A percentile compares a stretch with the other conserved stretches of the same genome.
phyloP scores from a whole-genome alignment of 2,797 vertebrate species.

The Huso huso region DNA sequence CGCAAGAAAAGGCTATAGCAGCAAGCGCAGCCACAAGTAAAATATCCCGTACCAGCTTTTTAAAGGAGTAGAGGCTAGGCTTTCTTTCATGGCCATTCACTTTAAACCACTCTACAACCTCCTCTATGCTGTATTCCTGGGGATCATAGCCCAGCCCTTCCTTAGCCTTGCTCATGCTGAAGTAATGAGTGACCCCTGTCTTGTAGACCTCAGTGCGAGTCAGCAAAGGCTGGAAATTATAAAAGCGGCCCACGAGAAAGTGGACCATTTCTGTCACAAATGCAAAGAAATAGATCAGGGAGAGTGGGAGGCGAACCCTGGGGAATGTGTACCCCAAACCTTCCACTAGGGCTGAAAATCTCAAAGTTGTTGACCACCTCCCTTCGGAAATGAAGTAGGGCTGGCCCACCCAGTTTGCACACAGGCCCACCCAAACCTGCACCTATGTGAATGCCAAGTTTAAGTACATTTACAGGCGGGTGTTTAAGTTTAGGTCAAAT shows the following conservation, averaged over 20 bases:
- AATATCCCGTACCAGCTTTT: conserved; percentile 41
- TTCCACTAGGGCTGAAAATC: conserved; percentile 86
- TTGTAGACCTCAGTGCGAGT: conserved; percentile 91
- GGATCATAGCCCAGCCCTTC: conserved; percentile 76
- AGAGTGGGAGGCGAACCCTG: conserved; percentile 66
- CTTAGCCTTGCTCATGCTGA: conserved; percentile 78
- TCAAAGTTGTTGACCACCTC: conserved; percentile 87
- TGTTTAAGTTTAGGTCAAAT: no score
- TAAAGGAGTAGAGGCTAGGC: conserved; percentile 15
- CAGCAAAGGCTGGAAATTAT: conserved; percentile 89
- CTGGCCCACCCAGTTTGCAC: conserved; percentile 51
- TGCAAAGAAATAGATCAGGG: conserved; percentile 74
- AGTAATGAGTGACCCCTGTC: conserved; percentile 88
- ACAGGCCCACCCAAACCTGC: no score
- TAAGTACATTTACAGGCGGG: no score
- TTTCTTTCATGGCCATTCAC: conserved; percentile 63
- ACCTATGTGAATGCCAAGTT: no score
- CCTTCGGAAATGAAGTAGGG: conserved; percentile 93
- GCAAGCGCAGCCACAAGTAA: conserved; percentile 51
- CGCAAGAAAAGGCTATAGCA: conserved; percentile 54
- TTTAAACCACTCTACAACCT: conserved; percentile 83
- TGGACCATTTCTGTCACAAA: conserved; percentile 79
- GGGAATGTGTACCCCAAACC: conserved; percentile 84
- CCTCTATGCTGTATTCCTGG: conserved; percentile 59
- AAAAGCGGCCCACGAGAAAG: conserved; percentile 59